Base-by-base conservation (phyloP, 2,113 vertebrate species). In the Steatornis caripensis region DNA sequence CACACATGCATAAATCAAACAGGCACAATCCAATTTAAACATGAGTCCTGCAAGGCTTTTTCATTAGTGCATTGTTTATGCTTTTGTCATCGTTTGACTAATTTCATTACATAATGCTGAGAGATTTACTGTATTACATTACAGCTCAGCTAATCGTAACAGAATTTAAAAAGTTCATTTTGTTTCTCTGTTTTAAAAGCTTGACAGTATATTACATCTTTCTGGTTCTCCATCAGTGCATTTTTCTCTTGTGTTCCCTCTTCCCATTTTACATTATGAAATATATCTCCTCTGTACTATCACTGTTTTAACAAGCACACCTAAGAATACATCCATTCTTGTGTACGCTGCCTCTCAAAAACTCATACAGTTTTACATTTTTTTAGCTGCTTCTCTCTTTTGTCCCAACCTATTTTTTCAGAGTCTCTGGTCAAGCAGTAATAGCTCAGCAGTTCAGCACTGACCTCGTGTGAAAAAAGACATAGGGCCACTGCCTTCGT, bases 41-140 rank as follows among this genome's bases (percentile, higher is more conserved):
- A 83, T 1, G 3, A 95, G 86, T 77, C 84, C 90, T 96, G 84
- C 84, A 82, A 96, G 84, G 89, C 80, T 95, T 95, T 96, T 93
- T 96, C 95, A 96, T 96, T 95, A 96, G 65, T 43, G 45, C 45
- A 61, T 49, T 85, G 86, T 89, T 96, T 92, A 96, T 95, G 69
- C 69, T 96, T 93, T 92, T 97, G 89, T 95, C 94, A 95, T 89
- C 45, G 95, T 96, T 94, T 89, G 77, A 95, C 90, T 95, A 85
- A 96, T 92, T 95, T 84, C 91, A 92, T 93, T 95, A 93, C 57
- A 85, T 89, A 95, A 95, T 17, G 62, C 92, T 89, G 84, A 84
- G 62, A 87, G 86, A 95, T 89, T 93, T 95, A 93, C 69, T 91
- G 4, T 41, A 89, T 57, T 91, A 70, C 57, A 83, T 92, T 95